Evolutionary conservation across 2,797 vertebrate genomes (phyloP).

Genomic region (Thripadectes ignobilis): DNA sequence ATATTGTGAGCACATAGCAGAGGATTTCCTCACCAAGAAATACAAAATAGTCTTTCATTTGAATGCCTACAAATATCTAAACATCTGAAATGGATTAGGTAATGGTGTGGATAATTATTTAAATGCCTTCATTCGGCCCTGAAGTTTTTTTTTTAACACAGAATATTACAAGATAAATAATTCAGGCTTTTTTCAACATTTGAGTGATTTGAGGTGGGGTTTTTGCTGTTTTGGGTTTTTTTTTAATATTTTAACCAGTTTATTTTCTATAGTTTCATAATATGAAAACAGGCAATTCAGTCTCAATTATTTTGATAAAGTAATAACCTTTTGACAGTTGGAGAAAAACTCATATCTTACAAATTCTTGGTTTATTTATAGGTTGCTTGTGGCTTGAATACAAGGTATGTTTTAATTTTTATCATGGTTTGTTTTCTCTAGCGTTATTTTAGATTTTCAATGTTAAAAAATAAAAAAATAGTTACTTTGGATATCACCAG

Average conservation of each 20-base stretch:
- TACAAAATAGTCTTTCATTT: neutral
- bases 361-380: constrained; percentile 55
- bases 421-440: neutral
- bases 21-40: neutral
- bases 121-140: neutral
- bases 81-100: neutral
- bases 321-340: neutral
- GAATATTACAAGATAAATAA: neutral
- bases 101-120: neutral
- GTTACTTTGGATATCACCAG: neutral
- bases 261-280: neutral
- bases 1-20: neutral
- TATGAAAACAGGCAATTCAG: neutral
- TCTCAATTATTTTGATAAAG: neutral
- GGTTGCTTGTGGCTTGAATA: constrained; percentile 75
- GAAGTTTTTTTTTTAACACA: neutral
- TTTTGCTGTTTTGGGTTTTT: neutral
- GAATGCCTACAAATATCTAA: neutral
- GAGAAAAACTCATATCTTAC: neutral
- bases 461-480: neutral
- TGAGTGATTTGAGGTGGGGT: neutral
- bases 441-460: neutral
- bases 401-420: constrained; percentile 59
- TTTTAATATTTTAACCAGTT: neutral
- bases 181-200: neutral